Evolutionary conservation across 2,113 vertebrate species (phyloP), one percentile per base, ranked within the genome.

Genomic region (Uria lomvia): DNA sequence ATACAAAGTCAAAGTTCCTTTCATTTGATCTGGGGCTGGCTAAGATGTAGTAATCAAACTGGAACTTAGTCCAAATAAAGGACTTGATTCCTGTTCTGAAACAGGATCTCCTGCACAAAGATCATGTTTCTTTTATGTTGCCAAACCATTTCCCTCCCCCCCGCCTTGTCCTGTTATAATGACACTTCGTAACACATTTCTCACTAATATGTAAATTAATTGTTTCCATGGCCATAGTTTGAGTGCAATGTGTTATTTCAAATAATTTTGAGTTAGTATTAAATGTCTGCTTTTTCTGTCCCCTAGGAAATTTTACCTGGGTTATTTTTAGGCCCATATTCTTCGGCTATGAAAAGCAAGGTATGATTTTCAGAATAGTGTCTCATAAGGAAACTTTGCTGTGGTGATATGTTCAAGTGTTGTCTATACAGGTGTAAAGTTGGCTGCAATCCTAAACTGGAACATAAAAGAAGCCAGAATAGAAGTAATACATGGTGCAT

Each of bases 331-430:
- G 99, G 99, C 93, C 99, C 99, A 13, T 99, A 99, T 97, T 99
- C 99, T 96, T 99, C 99, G 97, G 99, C 99, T 95, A 99, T 99
- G 99, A 99, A 99, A 98, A 99, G 99, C 99, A 99, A 99, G 99
- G 99, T 99, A 98, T 42, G 97, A 72, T 90, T 71, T 88, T 85
- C 62, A 87, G 52, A 47, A 66, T 59, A 43, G 67, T 34, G 14
- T 96, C 86, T 78, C 58, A 0, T 43, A 66, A 72, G 91, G 70
- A 88, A 36, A 70, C 78, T 80, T 77, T 66, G 67, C 83, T 63
- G 85, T 43, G 66, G 17, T 4, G 43, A 18, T 92, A 2, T 9
- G n/a, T 77, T 94, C 2, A 3, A 49, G 11, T 24, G 40, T 43
- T 86, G 18, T 26, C 83, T 73, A 0, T 8, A 16, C 29, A 68